Percentiles rank a stretch among this genome's conserved stretches.
These are phyloP conservation scores for Aphis craccivora DNA, from an alignment of 1,140 invertebrate species.

Conservation along the genomic window DNA sequence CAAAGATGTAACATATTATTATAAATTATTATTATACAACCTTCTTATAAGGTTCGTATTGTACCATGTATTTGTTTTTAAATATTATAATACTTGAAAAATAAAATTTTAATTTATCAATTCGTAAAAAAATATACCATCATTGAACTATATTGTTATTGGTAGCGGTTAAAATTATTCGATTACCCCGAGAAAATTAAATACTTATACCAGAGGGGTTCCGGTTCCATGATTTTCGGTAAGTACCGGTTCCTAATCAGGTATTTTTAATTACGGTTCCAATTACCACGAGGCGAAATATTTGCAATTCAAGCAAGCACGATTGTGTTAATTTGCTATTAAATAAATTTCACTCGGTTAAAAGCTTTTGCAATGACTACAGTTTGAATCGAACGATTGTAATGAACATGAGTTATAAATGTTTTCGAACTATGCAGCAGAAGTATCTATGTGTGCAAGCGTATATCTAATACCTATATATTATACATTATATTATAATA, in stretches of 20 bases:
- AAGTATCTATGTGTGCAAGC: not conserved
- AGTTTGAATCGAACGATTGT: not conserved
- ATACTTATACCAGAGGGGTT: too few species aligned
- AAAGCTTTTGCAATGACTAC: not conserved
- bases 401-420: not conserved
- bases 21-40: too few species aligned
- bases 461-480: not conserved
- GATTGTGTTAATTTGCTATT: not conserved
- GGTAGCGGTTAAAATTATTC: not conserved
- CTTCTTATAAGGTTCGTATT: too few species aligned
- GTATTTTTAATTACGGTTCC: not conserved
- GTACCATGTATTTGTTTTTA: too few species aligned
- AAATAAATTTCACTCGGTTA: not conserved
- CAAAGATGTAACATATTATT: too few species aligned
- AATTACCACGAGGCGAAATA: not conserved
- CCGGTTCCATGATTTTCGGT: not conserved
- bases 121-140: too few species aligned
- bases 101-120: too few species aligned
- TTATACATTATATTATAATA: not conserved
- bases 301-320: not conserved
- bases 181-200: not conserved
- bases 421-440: not conserved
- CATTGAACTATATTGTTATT: too few species aligned
- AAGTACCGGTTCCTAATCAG: not conserved
- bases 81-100: too few species aligned